phyloP scores from a whole-genome alignment of 1,140 invertebrate species.

The Holcopasites calliopsidis region DNA sequence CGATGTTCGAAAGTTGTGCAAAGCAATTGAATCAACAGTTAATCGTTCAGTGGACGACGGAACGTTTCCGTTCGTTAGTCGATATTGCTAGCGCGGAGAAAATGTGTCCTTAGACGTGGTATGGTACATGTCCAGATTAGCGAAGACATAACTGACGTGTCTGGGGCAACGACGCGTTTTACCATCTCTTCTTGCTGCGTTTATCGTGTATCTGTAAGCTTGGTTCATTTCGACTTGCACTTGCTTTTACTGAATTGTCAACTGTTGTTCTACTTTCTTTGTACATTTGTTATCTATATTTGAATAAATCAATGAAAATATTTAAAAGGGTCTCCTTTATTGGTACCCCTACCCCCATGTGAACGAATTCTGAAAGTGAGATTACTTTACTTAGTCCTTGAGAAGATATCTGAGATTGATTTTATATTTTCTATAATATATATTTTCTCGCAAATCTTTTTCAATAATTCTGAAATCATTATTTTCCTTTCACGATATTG shows the following conservation, averaged over 20 bases:
- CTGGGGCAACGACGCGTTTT: background rate
- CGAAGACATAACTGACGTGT: slow-evolving; percentile 3
- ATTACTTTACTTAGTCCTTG: too few species aligned
- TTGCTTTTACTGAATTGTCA: slow-evolving; percentile 46
- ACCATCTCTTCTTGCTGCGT: background rate
- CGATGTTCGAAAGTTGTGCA: background rate
- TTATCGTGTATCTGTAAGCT: background rate
- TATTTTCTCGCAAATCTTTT: too few species aligned
- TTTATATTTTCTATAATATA: too few species aligned
- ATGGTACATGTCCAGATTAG: background rate
- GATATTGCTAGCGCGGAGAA: background rate
- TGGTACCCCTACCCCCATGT: too few species aligned
- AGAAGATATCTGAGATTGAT: too few species aligned
- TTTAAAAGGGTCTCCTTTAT: too few species aligned
- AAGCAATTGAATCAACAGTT: slow-evolving; percentile 38
- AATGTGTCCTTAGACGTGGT: background rate
- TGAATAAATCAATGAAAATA: slow-evolving; percentile 38
- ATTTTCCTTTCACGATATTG: too few species aligned
- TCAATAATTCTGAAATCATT: too few species aligned
- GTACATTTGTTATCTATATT: slow-evolving; percentile 50
- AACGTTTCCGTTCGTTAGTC: slow-evolving; percentile 10
- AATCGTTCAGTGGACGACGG: slow-evolving; percentile 23
- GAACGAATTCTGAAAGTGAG: too few species aligned
- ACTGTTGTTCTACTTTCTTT: slow-evolving; percentile 48
- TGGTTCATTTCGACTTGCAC: background rate